Percentiles rank a stretch among this genome's conserved stretches.
Evolutionary conservation across 2,113 vertebrate genomes (phyloP).

Genomic region (Puntigrus tetrazona): DNA sequence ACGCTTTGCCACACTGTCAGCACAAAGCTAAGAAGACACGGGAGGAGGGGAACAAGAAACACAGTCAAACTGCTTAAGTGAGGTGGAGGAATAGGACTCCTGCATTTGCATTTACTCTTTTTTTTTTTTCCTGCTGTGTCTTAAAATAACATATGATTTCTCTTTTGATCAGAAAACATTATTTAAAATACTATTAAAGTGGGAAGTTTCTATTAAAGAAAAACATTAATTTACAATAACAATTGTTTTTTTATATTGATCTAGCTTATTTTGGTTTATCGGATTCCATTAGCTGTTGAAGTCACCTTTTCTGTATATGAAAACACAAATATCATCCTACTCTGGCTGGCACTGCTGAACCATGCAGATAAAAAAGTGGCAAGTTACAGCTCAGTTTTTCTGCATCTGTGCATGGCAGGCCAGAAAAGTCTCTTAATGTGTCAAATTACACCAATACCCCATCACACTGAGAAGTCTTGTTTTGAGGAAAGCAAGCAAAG

Average conservation of each 20-base stretch:
- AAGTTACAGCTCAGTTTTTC: background rate
- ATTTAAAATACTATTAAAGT: background rate
- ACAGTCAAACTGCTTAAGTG: background rate
- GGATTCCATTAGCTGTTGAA: background rate
- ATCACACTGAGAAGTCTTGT: background rate
- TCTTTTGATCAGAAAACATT: background rate
- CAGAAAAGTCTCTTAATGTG: background rate
- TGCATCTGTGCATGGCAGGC: background rate
- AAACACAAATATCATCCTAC: background rate
- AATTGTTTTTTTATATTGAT: background rate
- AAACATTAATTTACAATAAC: background rate
- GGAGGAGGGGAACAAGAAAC: conserved; percentile 9
- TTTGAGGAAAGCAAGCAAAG: background rate
- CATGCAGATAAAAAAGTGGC: background rate
- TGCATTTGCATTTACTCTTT: background rate
- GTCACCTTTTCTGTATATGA: too few relatives aligned
- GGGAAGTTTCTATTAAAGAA: background rate
- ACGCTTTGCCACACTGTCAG: conserved; percentile 50
- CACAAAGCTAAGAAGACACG: conserved; percentile 44
- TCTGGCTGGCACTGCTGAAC: background rate
- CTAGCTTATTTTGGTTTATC: background rate
- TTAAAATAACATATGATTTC: background rate
- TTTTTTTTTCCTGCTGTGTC: background rate
- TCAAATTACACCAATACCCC: background rate
- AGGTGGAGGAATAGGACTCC: background rate